Conservation (phyloP, 2,113 vertebrate genomes). For the Chunga burmeisteri region DNA sequence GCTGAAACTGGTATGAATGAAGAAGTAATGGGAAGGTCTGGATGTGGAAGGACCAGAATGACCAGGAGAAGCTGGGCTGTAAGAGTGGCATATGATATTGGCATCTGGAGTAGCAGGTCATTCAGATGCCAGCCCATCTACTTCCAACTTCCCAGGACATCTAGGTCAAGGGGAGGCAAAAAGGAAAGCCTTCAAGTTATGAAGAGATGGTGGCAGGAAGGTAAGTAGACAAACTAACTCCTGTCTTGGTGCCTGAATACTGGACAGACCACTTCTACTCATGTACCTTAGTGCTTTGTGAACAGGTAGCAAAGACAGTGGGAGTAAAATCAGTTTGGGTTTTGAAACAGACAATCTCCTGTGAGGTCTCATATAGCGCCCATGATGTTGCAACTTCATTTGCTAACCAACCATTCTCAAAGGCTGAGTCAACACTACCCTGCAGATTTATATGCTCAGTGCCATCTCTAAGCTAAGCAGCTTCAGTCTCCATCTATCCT, state of each 20-base stretch:
- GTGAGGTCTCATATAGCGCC: neutral
- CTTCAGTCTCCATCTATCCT: neutral
- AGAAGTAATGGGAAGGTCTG: neutral
- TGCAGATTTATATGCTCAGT: neutral
- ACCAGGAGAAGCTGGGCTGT: neutral
- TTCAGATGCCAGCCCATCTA: neutral
- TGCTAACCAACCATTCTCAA: neutral
- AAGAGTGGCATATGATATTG: neutral
- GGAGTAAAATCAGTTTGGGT: neutral
- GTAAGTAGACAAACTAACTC: neutral
- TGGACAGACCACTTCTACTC: neutral
- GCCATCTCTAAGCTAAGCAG: neutral
- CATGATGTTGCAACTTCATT: neutral
- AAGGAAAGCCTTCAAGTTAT: neutral
- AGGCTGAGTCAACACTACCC: neutral
- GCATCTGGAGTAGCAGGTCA: neutral
- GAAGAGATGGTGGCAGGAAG: neutral
- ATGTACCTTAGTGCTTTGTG: neutral
- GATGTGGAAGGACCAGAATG: neutral
- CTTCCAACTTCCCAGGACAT: neutral
- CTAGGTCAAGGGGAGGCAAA: neutral
- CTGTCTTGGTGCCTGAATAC: neutral
- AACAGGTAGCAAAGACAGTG: neutral
- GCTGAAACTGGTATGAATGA: neutral
- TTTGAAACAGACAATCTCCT: neutral